Evolutionary conservation across 2,888 invertebrate genomes (phyloP).

Genomic region (Nematopogon swammerdamellus): DNA sequence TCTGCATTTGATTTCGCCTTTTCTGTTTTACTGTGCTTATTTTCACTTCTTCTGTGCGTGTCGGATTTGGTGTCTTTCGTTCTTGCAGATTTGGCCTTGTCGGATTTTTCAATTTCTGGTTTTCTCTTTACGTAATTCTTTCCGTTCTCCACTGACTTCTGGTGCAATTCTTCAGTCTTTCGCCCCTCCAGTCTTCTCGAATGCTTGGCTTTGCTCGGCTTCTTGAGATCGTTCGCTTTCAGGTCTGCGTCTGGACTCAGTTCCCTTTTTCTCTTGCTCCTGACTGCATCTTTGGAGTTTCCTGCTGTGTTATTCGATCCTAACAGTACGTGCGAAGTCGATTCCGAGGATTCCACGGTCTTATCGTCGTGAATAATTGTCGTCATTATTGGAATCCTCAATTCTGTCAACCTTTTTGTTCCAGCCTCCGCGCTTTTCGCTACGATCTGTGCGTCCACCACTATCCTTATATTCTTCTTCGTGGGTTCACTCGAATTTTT

Average conservation of each 20-base stretch:
- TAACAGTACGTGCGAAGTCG: no score
- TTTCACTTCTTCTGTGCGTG: slow-evolving; percentile 15
- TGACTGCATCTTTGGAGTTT: not conserved
- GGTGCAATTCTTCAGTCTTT: not conserved
- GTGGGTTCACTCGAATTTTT: slow-evolving; percentile 11
- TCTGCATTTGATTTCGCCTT: not conserved
- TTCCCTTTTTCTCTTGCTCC: not conserved
- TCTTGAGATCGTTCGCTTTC: not conserved
- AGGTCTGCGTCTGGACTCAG: not conserved
- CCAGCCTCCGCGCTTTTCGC: not conserved
- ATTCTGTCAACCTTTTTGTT: no score
- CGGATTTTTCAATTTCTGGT: not conserved
- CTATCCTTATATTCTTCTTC: slow-evolving; percentile 2
- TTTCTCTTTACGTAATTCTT: not conserved
- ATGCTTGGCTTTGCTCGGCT: not conserved
- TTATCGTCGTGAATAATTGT: no score
- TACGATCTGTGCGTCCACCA: not conserved
- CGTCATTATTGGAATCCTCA: no score
- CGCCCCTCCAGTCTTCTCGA: not conserved
- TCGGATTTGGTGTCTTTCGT: slow-evolving; percentile 18
- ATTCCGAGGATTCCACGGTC: no score
- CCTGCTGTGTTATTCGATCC: no score
- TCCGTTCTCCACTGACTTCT: not conserved
- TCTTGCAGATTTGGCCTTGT: slow-evolving; percentile 13
- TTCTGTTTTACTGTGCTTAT: slow-evolving; percentile 21